Base-by-base conservation (phyloP, 2,113 vertebrate genomes). In the Leucoraja erinaceus region DNA sequence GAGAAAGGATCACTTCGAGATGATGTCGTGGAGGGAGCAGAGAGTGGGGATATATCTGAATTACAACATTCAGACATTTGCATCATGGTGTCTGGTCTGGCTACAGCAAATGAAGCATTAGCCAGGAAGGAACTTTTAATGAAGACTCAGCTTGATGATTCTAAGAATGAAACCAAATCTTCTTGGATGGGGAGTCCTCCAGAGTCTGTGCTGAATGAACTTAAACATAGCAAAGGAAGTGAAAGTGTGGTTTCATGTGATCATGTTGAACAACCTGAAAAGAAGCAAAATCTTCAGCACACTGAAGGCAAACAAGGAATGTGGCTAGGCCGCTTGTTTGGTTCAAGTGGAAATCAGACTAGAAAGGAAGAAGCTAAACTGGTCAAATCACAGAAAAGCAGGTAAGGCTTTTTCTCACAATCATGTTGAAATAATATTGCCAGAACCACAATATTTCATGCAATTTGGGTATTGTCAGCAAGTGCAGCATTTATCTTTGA, bases 141-240 rank as follows among this genome's bases (percentile, higher is more conserved):
- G 90, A 95, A 94, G 56, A 79, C 18, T 94, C 95, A 94, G 94
- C 93, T 95, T 70, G 93, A 93, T 0, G 47, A 94, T 0, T 93
- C 94, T 93, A 95, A 95, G 68, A 94, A 96, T 74, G 93, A 95
- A 84, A 96, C 95, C 92, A 96, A 96, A 94, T 96, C 97, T 0
- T 98, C 97, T 4, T 99, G 98, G 98, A 99, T 99, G 98, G 98
- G 98, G 31, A 99, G 98, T 93, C 98, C 98, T 0, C 98, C 98
- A 0, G 98, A 98, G 93, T 98, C 97, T 0, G 97, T 98, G 70
- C 94, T 98, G 56, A 96, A 95, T 0, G 96, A 98, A 94, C 96
- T 98, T 93, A 98, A 97, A 93, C 94, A 93, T 47, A 96, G 94
- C 93, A 94, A 95, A 88, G 96, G 97, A 66, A 96, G 94, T 93